phyloP scores from a whole-genome alignment of 1,140 invertebrate genomes.

The Trichogramma pretiosum region DNA sequence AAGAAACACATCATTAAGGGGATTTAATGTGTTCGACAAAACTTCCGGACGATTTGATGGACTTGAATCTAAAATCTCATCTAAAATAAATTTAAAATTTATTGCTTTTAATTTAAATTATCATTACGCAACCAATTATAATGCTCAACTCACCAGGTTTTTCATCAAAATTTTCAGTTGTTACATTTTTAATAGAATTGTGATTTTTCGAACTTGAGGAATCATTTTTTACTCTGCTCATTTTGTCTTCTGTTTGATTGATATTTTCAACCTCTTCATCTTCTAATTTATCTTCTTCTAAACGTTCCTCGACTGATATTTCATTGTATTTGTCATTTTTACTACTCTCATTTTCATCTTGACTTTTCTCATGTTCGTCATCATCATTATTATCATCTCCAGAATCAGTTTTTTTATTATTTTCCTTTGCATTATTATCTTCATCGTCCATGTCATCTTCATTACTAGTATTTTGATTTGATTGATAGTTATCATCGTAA shows the following conservation, averaged over 20 bases:
- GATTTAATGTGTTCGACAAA: too few species aligned
- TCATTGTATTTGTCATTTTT: slow-evolving; percentile 2
- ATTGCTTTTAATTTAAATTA: neutral
- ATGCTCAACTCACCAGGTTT: neutral
- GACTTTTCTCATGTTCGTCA: slow-evolving; percentile 9
- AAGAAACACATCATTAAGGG: slow-evolving; percentile 41
- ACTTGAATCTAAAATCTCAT: too few species aligned
- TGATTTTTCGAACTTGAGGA: too few species aligned
- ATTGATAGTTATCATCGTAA: slow-evolving; percentile 4
- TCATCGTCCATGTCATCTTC: slow-evolving; percentile 1
- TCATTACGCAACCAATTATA: neutral
- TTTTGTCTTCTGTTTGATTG: too few species aligned
- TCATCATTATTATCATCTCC: slow-evolving; percentile 6
- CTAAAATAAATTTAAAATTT: slow-evolving; percentile 10
- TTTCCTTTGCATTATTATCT: slow-evolving; percentile 9
- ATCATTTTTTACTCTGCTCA: slow-evolving; percentile 15
- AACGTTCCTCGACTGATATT: slow-evolving; percentile 19
- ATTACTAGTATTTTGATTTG: slow-evolving; percentile 13
- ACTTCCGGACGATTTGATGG: too few species aligned
- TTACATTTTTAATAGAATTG: too few species aligned
- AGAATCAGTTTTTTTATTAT: slow-evolving; percentile 7
- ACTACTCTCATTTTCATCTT: slow-evolving; percentile 18
- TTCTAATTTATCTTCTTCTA: slow-evolving; percentile 36
- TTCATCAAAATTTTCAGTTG: neutral
- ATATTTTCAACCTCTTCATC: slow-evolving; percentile 34